Conservation (phyloP, 2,113 vertebrate genomes). For the Delphinapterus leucas region DNA sequence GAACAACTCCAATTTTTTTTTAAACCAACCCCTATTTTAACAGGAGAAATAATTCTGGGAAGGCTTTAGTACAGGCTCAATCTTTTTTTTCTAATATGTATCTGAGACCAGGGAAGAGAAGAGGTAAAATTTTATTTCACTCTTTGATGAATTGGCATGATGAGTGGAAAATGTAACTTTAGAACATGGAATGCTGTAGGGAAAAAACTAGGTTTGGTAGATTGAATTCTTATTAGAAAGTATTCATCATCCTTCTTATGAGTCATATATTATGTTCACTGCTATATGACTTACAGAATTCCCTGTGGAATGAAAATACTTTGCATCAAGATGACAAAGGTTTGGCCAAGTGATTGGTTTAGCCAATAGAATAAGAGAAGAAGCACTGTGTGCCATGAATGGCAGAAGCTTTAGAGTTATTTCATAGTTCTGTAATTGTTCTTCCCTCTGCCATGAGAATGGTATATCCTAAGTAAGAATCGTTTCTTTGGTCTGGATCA, state of each 20-base stretch:
- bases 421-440: not conserved
- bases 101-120: not conserved
- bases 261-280: not conserved
- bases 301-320: not conserved
- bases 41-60: not conserved
- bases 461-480: not conserved
- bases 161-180: not conserved
- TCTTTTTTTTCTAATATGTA: not conserved
- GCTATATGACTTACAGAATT: not conserved
- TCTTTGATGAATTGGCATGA: not conserved
- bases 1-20: not conserved
- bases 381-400: not conserved
- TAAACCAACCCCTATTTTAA: not conserved
- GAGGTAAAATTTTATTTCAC: not conserved
- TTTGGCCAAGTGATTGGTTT: not conserved
- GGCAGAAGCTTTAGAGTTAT: not conserved
- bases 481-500: not conserved
- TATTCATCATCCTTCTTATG: not conserved
- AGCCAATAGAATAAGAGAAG: not conserved
- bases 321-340: not conserved
- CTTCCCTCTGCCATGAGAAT: not conserved
- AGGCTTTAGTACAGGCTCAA: not conserved
- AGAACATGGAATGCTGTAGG: not conserved
- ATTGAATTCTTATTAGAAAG: not conserved
- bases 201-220: not conserved